These are phyloP conservation scores for Sarcophaga peregrina DNA, from an alignment of 1,140 invertebrate genomes.

Conservation along the genomic window DNA sequence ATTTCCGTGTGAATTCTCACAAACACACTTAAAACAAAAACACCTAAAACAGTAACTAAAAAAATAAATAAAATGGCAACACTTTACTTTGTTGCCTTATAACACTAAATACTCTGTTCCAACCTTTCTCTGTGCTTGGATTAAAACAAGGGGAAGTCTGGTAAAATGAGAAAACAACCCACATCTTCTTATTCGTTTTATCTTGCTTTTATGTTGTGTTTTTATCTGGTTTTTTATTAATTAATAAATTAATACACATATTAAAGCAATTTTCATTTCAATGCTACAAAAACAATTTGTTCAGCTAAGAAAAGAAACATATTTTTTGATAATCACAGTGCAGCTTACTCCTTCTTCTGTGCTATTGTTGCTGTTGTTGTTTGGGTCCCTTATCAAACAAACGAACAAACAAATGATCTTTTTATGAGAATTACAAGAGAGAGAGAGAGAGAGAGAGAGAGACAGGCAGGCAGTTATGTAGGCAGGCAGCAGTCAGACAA, in stretches of 20 bases:
- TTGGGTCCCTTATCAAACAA: not conserved
- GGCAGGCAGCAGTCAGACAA: not conserved
- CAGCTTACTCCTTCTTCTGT: not conserved
- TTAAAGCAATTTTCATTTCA: not conserved
- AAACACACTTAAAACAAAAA: no score
- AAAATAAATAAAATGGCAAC: no score
- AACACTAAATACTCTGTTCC: no score
- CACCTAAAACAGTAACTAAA: no score
- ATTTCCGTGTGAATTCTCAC: no score
- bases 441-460: not conserved
- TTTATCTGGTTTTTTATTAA: constrained; percentile 6
- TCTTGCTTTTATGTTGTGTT: not conserved
- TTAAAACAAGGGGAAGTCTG: no score
- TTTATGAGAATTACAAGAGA: not conserved
- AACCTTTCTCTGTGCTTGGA: no score
- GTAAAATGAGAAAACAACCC: not conserved
- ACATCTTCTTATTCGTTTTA: not conserved
- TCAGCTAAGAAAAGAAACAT: not conserved
- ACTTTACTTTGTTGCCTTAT: no score
- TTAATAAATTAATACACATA: constrained; percentile 23
- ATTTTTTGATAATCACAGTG: not conserved
- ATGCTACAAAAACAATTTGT: constrained; percentile 6
- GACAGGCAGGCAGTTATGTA: not conserved
- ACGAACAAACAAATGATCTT: not conserved
- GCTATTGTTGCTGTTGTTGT: no score